phyloP scores from a whole-genome alignment of 2,888 invertebrate genomes.

The Xestia xanthographa region DNA sequence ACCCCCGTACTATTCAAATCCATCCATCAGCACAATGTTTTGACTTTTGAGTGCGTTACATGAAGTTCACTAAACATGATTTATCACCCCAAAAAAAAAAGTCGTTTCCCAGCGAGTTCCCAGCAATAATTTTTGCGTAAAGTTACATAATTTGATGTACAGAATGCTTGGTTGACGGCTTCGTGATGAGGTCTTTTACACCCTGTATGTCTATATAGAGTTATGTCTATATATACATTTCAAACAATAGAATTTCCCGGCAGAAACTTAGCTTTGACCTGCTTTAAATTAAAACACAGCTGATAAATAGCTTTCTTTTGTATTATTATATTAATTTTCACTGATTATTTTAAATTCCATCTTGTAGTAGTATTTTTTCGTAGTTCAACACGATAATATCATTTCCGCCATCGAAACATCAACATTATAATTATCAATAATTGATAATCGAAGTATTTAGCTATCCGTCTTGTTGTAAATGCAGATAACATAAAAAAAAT shows the following conservation, averaged over 20 bases:
- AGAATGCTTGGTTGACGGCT: too few species aligned
- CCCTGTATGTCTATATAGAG: not conserved
- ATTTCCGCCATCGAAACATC: conserved; percentile 27
- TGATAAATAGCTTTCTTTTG: not conserved
- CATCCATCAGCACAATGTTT: too few species aligned
- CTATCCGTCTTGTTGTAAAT: conserved; percentile 24
- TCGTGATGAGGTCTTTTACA: too few species aligned
- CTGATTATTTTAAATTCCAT: not conserved
- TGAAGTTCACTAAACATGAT: too few species aligned
- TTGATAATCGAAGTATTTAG: conserved; percentile 22
- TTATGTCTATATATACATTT: too few species aligned
- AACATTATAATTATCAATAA: conserved; percentile 14
- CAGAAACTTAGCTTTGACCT: not conserved
- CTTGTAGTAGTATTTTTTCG: conserved; percentile 5
- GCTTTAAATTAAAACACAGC: not conserved
- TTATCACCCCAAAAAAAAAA: too few species aligned
- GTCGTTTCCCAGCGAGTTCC: too few species aligned
- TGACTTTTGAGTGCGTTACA: too few species aligned
- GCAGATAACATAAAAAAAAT: not conserved
- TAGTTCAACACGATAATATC: conserved; percentile 18
- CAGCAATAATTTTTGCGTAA: too few species aligned
- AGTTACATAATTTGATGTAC: too few species aligned
- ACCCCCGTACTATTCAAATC: too few species aligned
- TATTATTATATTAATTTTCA: not conserved
- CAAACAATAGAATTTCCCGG: not conserved